Conservation (phyloP, 2,888 invertebrate species). For the Vesta saturnalis region DNA sequence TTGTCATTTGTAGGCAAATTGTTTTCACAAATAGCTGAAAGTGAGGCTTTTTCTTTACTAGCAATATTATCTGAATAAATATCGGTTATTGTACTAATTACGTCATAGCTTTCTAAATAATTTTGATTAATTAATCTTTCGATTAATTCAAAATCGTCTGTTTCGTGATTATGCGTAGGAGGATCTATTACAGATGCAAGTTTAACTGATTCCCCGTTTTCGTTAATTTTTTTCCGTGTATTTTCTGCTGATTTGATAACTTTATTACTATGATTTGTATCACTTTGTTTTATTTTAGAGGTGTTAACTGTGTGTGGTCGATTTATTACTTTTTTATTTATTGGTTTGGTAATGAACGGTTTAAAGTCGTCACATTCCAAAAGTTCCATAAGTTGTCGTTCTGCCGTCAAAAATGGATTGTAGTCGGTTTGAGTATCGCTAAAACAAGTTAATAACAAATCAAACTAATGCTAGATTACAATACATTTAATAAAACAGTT, state of each 20-base stretch:
- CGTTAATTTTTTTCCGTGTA: slow-evolving; percentile 21
- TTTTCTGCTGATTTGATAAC: slow-evolving; percentile 36
- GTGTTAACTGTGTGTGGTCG: slow-evolving; percentile 61
- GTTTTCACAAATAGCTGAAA: neutral
- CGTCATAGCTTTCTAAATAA: slow-evolving; percentile 38
- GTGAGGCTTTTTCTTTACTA: neutral
- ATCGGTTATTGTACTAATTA: slow-evolving; percentile 34
- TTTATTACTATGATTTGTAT: slow-evolving; percentile 34
- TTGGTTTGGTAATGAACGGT: slow-evolving; percentile 54
- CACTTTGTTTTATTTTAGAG: slow-evolving; percentile 30
- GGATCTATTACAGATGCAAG: slow-evolving; percentile 62
- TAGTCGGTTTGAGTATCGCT: slow-evolving; percentile 62
- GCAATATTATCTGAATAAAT: slow-evolving; percentile 32
- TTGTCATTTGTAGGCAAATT: slow-evolving; percentile 19
- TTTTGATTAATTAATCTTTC: slow-evolving; percentile 55
- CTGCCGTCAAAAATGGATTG: slow-evolving; percentile 82
- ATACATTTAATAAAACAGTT: too few species aligned
- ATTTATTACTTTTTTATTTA: slow-evolving; percentile 40
- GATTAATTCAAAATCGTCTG: slow-evolving; percentile 57
- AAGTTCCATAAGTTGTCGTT: slow-evolving; percentile 84
- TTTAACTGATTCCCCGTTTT: slow-evolving; percentile 41
- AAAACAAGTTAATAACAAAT: slow-evolving; percentile 4
- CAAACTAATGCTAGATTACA: neutral
- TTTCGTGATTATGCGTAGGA: slow-evolving; percentile 61
- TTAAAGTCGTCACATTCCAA: slow-evolving; percentile 73